Evolutionary conservation across 2,797 vertebrate genomes (phyloP), one percentile per base, ranked within the genome.

Genomic region (Babyrousa celebensis): DNA sequence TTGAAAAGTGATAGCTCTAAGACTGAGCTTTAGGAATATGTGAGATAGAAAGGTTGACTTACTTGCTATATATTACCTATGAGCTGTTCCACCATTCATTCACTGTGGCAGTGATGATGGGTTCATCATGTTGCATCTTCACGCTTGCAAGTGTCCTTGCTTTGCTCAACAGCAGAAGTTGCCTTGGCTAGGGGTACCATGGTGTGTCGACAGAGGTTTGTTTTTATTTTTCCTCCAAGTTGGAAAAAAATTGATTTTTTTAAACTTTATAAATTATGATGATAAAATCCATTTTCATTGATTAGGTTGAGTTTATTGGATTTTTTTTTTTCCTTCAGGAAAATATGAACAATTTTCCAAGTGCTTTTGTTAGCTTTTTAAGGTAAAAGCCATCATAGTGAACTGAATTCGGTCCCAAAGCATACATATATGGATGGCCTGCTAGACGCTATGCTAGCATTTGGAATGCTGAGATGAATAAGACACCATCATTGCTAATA

Each of bases 271-370:
- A 77, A 65, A 80, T 91, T 79, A 43, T 74, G 52, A 85, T 56
- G 85, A 16, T 67, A 86, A 96, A 79, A 29, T 9, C 29, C 29
- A 16, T 82, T 85, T 86, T 29, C 16, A 32, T 67, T 32, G 74
- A 90, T 82, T 70, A 71, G 18, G 27, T 77, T 85, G 48, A 74
- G 6, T 77, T 95, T 56, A 75, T 90, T 75, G 70, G 21, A 65
- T 65, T 94, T 77, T 88, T 86, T 88, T 86, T 90, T 48, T 48
- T 88, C 16, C 16, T 96, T 91, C 4, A 40, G 67, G 48, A 82
- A 63, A 43, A 80, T 87, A 25, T 54, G 36, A 95, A 25, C 58
- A 71, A 12, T 78, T 94, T 89, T 71, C 60, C 43, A 96, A 79
- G 70, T 87, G 15, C 60, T 84, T 95, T 90, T 93, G 32, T 52